Evolutionary conservation across 2,113 vertebrate genomes (phyloP), one percentile per base, ranked within the genome.

Genomic region (Plestiodon gilberti): DNA sequence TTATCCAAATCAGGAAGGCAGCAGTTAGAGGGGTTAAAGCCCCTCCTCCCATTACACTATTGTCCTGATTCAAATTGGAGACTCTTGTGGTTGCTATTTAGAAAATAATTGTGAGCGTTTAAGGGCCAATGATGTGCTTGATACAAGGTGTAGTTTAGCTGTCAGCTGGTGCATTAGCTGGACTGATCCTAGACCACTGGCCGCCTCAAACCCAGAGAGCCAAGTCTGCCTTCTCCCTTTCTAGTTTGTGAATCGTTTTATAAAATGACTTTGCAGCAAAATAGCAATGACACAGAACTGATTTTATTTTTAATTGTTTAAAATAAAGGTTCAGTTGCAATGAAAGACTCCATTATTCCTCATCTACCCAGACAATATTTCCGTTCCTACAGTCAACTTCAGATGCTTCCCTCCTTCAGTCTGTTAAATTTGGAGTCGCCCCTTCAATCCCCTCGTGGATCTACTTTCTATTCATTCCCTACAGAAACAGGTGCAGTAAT

Each of bases 331-430:
- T 97, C 97, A 95, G 83, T 98, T 96, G 97, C 96, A 94, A 89
- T 96, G 96, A 98, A 97, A 97, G 97, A 97, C 95, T 97, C 96
- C 95, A 95, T 97, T 96, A 96, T 96, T 94, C 95, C 95, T 89
- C 94, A 91, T 92, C 95, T 95, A 59, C 95, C 96, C 83, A 93
- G 96, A 91, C 93, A 96, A 90, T 96, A 95, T 95, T 98, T 97
- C 95, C 96, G 93, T 93, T 97, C 95, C 81, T 96, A 96, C 86
- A 94, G 94, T 87, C 96, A 97, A 88, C 96, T 98, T 95, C 96
- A 90, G 22, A 94, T 94, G 89, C 87, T 92, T 69, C 79, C 95
- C 84, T 95, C 95, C 83, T 97, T 97, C 94, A 96, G 80, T 90
- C 91, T 94, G 91, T 91, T 98, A 91, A 96, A 93, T 82, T 90